Conservation (phyloP, 2,888 invertebrate genomes). For the Spilosoma lubricipeda region DNA sequence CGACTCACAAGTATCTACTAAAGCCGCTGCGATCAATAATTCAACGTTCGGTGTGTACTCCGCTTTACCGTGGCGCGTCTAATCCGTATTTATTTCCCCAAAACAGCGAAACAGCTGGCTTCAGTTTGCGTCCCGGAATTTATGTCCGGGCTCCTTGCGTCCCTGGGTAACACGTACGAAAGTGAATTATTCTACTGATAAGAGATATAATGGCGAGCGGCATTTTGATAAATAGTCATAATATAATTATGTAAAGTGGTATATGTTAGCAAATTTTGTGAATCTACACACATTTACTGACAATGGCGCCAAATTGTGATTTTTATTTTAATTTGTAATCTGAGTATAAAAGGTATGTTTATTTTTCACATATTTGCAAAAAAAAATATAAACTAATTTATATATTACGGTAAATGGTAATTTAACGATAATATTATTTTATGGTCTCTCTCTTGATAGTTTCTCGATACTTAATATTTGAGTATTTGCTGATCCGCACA, state of each 20-base stretch:
- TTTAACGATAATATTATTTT: too few species aligned
- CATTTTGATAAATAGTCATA: not conserved
- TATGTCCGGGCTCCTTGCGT: constrained; percentile 73
- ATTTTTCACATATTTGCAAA: too few species aligned
- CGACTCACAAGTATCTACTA: constrained; percentile 17
- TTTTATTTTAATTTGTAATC: not conserved
- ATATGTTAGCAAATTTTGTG: not conserved
- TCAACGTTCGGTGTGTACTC: constrained; percentile 68
- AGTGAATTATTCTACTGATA: constrained; percentile 48
- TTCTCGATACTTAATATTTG: too few species aligned
- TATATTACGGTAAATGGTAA: too few species aligned
- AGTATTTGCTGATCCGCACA: too few species aligned
- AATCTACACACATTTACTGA: not conserved
- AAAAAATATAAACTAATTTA: too few species aligned
- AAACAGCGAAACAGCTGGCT: constrained; percentile 83
- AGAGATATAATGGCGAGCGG: constrained; percentile 32
- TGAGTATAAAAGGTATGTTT: too few species aligned
- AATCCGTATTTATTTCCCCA: constrained; percentile 83
- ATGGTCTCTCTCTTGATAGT: too few species aligned
- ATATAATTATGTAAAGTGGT: not conserved
- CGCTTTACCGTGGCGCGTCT: constrained; percentile 69
- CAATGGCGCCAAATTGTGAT: not conserved
- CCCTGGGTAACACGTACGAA: constrained; percentile 65
- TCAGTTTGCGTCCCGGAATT: constrained; percentile 78
- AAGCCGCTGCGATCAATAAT: constrained; percentile 69